A percentile compares a stretch with the other conserved stretches of the same genome.
Conservation (phyloP, 2,797 vertebrate genomes). For the Premnoplex brunnescens region DNA sequence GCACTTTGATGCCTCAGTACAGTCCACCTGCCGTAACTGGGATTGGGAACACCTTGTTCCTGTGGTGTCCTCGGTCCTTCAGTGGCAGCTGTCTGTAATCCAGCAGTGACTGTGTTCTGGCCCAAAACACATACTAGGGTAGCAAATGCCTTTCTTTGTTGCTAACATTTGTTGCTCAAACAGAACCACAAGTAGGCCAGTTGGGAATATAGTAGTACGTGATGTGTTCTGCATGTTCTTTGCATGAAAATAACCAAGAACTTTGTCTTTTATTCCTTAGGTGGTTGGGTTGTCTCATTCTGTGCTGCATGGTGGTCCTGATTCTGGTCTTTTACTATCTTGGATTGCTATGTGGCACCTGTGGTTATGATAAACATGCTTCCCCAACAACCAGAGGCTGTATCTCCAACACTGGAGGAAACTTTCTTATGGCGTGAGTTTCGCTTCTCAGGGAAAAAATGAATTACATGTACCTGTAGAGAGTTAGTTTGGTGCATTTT, state of each 20-base stretch:
- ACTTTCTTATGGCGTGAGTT: slow-evolving; percentile 97
- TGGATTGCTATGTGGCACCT: slow-evolving; percentile 89
- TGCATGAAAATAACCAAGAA: not conserved
- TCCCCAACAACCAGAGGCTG: slow-evolving; percentile 93
- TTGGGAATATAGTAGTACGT: not conserved
- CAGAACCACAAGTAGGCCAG: not conserved
- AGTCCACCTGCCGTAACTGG: not conserved
- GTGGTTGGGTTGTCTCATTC: slow-evolving; percentile 87
- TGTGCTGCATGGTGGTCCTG: slow-evolving; percentile 90
- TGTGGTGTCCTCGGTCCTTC: not conserved
- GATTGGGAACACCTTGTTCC: not conserved
- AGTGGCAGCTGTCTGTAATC: not conserved
- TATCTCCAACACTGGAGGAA: slow-evolving; percentile 93
- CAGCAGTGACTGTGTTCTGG: not conserved
- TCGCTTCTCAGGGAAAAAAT: not conserved
- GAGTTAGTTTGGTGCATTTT: not conserved
- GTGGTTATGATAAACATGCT: slow-evolving; percentile 88
- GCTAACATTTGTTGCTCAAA: not conserved
- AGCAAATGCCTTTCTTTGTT: not conserved
- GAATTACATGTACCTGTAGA: not conserved
- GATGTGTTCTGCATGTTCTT: not conserved
- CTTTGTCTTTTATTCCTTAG: slow-evolving; percentile 68
- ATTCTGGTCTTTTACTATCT: slow-evolving; percentile 90
- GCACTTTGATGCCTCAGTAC: rapidly evolving
- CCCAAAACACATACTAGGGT: not conserved